Evolutionary conservation across 2,888 invertebrate genomes (phyloP).

Genomic region (Drosophila ezoana): DNA sequence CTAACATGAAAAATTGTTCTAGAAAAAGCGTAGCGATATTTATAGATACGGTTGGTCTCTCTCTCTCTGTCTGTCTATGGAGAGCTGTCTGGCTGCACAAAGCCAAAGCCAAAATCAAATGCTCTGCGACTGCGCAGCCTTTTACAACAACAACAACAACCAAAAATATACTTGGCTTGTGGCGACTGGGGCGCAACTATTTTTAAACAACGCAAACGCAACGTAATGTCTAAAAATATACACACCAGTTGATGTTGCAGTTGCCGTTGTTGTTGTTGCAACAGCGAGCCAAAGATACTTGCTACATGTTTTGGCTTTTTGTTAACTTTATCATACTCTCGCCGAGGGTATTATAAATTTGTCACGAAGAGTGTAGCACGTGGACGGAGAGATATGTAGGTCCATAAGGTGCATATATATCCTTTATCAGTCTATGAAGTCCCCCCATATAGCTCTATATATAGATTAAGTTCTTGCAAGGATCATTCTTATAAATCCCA

Average conservation of each 20-base stretch:
- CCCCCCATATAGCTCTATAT: too few species aligned
- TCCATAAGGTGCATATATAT: too few species aligned
- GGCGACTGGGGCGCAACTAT: conserved; percentile 53
- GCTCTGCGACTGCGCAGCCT: conserved; percentile 25
- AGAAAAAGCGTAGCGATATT: conserved; percentile 36
- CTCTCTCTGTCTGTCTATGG: not conserved
- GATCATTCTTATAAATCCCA: too few species aligned
- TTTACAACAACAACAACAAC: conserved; percentile 7
- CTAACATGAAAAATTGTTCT: conserved; percentile 48
- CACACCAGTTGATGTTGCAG: conserved; percentile 27
- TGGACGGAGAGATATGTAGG: too few species aligned
- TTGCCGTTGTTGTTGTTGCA: conserved; percentile 11
- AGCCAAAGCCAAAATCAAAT: conserved; percentile 51
- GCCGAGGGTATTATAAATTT: too few species aligned
- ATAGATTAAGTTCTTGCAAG: too few species aligned
- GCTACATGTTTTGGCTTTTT: conserved; percentile 38
- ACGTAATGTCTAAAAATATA: conserved; percentile 76
- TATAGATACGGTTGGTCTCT: conserved; percentile 35
- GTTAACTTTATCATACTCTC: conserved; percentile 3
- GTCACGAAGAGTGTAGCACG: too few species aligned
- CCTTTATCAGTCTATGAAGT: too few species aligned
- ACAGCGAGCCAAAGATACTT: conserved; percentile 39
- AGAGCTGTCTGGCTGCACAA: conserved; percentile 12
- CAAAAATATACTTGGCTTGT: conserved; percentile 2
- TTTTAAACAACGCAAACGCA: conserved; percentile 69